Conservation (phyloP, 1,140 invertebrate genomes). For the Bombus haemorrhoidalis region DNA sequence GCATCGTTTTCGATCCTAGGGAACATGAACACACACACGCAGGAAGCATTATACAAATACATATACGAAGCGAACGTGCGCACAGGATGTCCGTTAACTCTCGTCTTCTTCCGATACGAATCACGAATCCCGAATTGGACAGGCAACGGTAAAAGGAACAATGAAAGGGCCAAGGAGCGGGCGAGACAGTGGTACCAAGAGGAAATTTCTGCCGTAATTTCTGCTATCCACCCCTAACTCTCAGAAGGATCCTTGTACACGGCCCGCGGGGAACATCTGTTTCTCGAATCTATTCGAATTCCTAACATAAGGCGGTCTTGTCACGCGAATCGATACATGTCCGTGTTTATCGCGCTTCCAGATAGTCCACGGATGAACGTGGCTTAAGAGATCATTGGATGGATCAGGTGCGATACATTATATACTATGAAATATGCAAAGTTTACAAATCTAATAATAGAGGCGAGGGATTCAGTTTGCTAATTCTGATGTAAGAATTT, state of each 20-base stretch:
- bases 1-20: neutral
- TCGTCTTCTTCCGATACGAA: constrained; percentile 61
- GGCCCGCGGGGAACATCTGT: constrained; percentile 65
- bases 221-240: constrained; percentile 65
- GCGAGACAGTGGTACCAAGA: constrained; percentile 22
- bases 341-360: constrained; percentile 14
- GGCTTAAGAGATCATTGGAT: neutral
- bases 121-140: constrained; percentile 66
- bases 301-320: constrained; percentile 50
- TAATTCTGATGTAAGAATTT: no score
- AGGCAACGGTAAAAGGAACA: constrained; percentile 62
- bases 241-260: constrained; percentile 59
- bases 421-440: neutral
- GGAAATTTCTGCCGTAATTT: constrained; percentile 67
- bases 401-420: constrained; percentile 7
- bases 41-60: neutral
- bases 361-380: neutral
- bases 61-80: neutral
- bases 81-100: constrained; percentile 27
- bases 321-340: constrained; percentile 58
- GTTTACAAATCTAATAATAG: no score
- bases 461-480: no score
- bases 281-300: constrained; percentile 62
- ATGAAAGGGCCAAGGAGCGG: constrained; percentile 20
- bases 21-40: neutral